phyloP scores from a whole-genome alignment of 2,113 vertebrate genomes.

The Mola mola region DNA sequence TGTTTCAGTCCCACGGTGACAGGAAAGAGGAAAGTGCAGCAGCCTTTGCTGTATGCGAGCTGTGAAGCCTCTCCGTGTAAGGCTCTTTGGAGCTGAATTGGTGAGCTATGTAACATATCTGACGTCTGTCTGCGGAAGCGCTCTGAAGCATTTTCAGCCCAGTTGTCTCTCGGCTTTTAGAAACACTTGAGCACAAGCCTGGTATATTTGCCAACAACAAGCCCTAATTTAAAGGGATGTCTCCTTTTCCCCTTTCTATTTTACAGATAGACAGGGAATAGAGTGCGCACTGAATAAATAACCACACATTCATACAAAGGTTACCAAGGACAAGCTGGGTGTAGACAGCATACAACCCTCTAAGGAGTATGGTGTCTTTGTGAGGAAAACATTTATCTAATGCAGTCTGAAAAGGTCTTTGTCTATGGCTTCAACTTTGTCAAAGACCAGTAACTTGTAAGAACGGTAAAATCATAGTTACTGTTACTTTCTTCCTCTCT shows the following conservation, averaged over 20 bases:
- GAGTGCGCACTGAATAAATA: constrained; percentile 71
- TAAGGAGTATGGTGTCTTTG: constrained; percentile 47
- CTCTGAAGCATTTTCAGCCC: constrained; percentile 55
- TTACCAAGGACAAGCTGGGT: constrained; percentile 55
- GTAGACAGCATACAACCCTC: constrained; percentile 54
- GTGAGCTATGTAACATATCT: constrained; percentile 67
- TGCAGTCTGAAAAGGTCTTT: constrained; percentile 23
- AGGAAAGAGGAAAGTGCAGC: constrained; percentile 50
- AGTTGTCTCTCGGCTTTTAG: constrained; percentile 64
- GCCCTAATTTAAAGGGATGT: constrained; percentile 65
- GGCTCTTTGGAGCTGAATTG: constrained; percentile 52
- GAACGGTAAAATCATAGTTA: constrained; percentile 4
- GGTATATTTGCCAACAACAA: constrained; percentile 61
- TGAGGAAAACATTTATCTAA: constrained; percentile 53
- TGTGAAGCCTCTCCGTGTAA: constrained; percentile 45
- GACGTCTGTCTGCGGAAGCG: constrained; percentile 60
- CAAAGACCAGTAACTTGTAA: constrained; percentile 18
- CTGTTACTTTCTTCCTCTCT: constrained; percentile 1
- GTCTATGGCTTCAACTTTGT: not conserved
- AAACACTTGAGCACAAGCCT: constrained; percentile 61
- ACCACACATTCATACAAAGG: constrained; percentile 60
- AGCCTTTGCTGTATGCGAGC: constrained; percentile 38
- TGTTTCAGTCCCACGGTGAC: constrained; percentile 36
- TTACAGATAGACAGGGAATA: constrained; percentile 54
- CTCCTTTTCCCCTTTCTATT: constrained; percentile 45